Evolutionary conservation across 2,888 invertebrate genomes (phyloP).

Genomic region (Allophyes oxyacanthae): DNA sequence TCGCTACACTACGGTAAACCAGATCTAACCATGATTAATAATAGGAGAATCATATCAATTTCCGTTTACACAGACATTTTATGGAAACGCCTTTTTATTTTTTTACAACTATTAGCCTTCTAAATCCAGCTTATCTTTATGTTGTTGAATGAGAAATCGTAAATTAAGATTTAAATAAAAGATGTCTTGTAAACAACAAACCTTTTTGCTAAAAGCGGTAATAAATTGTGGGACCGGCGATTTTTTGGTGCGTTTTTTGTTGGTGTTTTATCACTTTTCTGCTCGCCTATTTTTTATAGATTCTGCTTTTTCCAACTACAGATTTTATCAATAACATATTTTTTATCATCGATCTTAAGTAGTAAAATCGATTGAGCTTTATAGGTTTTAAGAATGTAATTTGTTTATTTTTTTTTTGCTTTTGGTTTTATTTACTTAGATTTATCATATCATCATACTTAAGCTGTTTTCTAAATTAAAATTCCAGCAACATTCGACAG

Average conservation of each 20-base stretch:
- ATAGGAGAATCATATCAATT: constrained; percentile 51
- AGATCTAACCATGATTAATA: constrained; percentile 19
- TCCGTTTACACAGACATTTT: constrained; percentile 52
- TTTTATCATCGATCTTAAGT: constrained; percentile 33
- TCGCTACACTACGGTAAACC: not conserved
- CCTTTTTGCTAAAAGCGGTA: constrained; percentile 86
- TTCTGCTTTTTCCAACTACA: constrained; percentile 59
- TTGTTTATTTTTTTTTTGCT: not conserved
- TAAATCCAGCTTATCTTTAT: constrained; percentile 78
- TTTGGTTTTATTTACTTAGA: not conserved
- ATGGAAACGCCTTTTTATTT: constrained; percentile 52
- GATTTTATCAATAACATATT: constrained; percentile 56
- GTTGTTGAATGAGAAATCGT: constrained; percentile 78
- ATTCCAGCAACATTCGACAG: too few species aligned
- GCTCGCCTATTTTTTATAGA: constrained; percentile 64
- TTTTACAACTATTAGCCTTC: constrained; percentile 64
- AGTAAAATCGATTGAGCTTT: constrained; percentile 30
- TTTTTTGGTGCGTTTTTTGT: constrained; percentile 63
- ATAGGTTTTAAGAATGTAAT: constrained; percentile 13
- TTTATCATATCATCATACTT: too few species aligned
- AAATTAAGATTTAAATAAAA: constrained; percentile 86
- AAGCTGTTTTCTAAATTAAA: too few species aligned
- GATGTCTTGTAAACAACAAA: constrained; percentile 86
- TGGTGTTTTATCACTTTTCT: constrained; percentile 67
- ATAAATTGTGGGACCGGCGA: constrained; percentile 76